A percentile compares a stretch with the other conserved stretches of the same genome.
phyloP scores from a whole-genome alignment of 1,140 invertebrate species.

The Pseudomyrmex pallidus region DNA sequence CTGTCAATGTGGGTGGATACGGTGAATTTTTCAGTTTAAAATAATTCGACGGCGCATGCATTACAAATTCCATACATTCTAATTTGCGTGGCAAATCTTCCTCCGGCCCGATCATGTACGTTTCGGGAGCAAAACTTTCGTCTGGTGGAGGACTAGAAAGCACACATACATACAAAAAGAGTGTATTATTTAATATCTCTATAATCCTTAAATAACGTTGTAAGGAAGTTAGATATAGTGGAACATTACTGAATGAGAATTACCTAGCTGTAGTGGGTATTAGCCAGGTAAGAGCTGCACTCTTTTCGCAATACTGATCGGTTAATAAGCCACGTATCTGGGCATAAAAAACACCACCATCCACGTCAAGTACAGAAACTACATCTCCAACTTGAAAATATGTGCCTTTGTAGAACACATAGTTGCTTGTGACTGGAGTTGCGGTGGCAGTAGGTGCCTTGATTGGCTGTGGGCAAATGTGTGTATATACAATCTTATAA shows the following conservation, averaged over 20 bases:
- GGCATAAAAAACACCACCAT: conserved; percentile 93
- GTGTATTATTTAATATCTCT: conserved; percentile 1
- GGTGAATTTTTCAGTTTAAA: conserved; percentile 92
- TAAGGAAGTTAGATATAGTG: background rate
- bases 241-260: background rate
- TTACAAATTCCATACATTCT: conserved; percentile 95
- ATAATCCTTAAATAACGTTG: background rate
- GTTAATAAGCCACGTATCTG: conserved; percentile 95
- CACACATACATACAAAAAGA: background rate
- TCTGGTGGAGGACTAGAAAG: conserved; percentile 89
- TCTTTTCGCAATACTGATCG: conserved; percentile 97
- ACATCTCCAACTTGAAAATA: conserved; percentile 97
- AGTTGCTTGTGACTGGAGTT: conserved; percentile 92
- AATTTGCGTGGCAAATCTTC: conserved; percentile 95
- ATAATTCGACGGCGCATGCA: conserved; percentile 97
- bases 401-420: conserved; percentile 93
- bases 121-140: conserved; percentile 94
- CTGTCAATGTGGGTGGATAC: conserved; percentile 88
- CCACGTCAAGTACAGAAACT: conserved; percentile 92
- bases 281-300: conserved; percentile 96
- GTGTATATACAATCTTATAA: conserved; percentile 18
- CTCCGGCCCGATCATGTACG: conserved; percentile 96
- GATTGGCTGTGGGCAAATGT: conserved; percentile 86
- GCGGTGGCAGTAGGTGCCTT: conserved; percentile 93
- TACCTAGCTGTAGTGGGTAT: conserved; percentile 91